Evolutionary conservation across 2,888 invertebrate species (phyloP).

Genomic region (Hypomecis atomaria): DNA sequence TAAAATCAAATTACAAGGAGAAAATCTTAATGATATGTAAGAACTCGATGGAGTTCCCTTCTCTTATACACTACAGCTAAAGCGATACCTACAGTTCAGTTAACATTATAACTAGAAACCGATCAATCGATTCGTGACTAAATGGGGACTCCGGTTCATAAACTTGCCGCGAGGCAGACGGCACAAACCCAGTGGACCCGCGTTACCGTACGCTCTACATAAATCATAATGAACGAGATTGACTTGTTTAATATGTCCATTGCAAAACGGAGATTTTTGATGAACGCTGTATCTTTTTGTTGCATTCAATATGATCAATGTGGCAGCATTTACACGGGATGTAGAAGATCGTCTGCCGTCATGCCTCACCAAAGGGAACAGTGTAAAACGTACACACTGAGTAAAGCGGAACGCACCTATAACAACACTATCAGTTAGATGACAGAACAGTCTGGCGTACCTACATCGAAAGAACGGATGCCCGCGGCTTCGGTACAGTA

Average conservation of each 20-base stretch:
- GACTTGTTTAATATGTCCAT: no score
- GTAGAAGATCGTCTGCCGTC: constrained; percentile 10
- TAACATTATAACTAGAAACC: constrained; percentile 74
- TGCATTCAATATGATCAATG: no score
- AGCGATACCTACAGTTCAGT: constrained; percentile 77
- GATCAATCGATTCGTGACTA: constrained; percentile 48
- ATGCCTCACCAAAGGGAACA: constrained; percentile 7
- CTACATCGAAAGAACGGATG: neutral
- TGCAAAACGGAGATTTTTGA: no score
- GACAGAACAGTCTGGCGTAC: constrained; percentile 36
- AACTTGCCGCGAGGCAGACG: constrained; percentile 30
- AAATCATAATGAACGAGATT: no score
- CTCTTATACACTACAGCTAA: constrained; percentile 78
- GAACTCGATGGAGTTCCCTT: constrained; percentile 80
- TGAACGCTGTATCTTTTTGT: no score
- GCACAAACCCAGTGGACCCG: neutral
- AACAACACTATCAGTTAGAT: constrained; percentile 30
- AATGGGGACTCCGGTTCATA: constrained; percentile 35
- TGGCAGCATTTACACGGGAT: neutral
- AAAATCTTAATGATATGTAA: constrained; percentile 84
- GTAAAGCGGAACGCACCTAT: constrained; percentile 29
- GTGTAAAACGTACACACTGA: constrained; percentile 3
- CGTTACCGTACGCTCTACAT: no score
- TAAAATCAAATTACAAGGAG: constrained; percentile 78
- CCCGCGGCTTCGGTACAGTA: constrained; percentile 4